These are phyloP conservation scores for Rattus norvegicus DNA, from an alignment of 2,113 vertebrate genomes.

Conservation along the genomic window GRCr8 NC_086021.1:46778001-46778500, in stretches of 20 bases:
- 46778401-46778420: neutral
- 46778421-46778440: neutral
- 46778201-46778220: neutral
- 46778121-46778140: neutral
- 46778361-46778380: neutral
- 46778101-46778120: neutral
- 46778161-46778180: neutral
- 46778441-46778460: neutral
- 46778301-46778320: neutral
- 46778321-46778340: neutral
- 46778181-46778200: neutral
- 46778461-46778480: neutral
- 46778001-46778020: neutral
- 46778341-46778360: neutral
- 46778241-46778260: neutral
- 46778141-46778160: neutral
- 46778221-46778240: neutral
- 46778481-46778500: neutral
- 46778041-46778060: neutral
- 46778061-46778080: neutral
- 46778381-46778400: neutral
- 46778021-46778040: neutral
- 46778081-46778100: neutral
- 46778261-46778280: neutral
- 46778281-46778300: neutral